Evolutionary conservation across 1,140 invertebrate species (phyloP).

Genomic region (Tetranychus cinnabarinus): DNA sequence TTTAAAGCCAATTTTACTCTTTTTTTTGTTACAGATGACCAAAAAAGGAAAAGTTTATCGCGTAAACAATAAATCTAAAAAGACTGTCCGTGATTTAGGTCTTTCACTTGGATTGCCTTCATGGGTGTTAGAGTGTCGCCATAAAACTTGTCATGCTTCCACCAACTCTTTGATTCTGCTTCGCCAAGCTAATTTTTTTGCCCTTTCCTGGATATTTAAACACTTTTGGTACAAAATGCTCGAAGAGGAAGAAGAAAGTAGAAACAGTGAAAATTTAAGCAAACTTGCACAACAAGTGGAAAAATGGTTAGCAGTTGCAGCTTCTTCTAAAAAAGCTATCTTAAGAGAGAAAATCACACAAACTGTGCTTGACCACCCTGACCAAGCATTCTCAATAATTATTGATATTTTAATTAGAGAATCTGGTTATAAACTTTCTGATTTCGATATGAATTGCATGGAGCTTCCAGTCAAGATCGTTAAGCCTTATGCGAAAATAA

Average conservation of each 20-base stretch:
- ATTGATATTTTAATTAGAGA: no score
- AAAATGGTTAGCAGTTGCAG: no score
- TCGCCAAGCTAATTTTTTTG: neutral
- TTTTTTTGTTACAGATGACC: neutral
- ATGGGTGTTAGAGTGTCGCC: neutral
- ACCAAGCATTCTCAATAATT: no score
- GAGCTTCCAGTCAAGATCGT: no score
- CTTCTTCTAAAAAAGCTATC: no score
- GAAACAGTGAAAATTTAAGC: no score
- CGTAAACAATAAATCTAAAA: neutral
- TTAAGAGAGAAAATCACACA: no score
- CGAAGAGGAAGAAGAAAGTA: neutral
- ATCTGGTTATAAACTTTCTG: no score
- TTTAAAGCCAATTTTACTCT: neutral
- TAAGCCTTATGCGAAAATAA: no score
- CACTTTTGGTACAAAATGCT: neutral
- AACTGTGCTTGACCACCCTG: no score
- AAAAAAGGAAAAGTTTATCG: neutral
- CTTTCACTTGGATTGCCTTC: neutral
- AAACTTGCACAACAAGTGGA: no score
- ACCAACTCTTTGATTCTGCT: neutral
- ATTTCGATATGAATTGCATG: no score
- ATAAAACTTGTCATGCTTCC: neutral
- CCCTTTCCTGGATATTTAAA: neutral
- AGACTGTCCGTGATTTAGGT: neutral